Evolutionary conservation across 2,113 vertebrate genomes (phyloP), one percentile per base, ranked within the genome.

Genomic region (Tapirus terrestris): DNA sequence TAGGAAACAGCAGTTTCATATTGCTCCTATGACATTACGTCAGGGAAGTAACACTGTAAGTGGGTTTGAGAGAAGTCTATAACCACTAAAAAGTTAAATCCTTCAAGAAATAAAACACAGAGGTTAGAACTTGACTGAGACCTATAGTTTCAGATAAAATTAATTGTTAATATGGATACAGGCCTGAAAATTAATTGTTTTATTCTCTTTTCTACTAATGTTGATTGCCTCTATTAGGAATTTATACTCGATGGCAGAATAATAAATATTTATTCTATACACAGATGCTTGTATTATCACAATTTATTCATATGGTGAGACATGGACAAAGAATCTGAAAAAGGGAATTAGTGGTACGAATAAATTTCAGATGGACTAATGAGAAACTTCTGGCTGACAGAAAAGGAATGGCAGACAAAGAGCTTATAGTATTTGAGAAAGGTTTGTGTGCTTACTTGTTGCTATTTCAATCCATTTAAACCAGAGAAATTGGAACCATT

Each of bases 41-140:
- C 51, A 21, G 65, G 11, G 79, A 79, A 36, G 31, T 43, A 43
- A 36, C 4, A 21, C 0, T 33, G 11, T 8, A 18, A 31, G 33
- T 33, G 36, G 2, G 27, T 9, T 75, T 56, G 43, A 91, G 25
- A 88, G 31, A 72, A 51, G 51, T 45, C n/a, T 14, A 3, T 5
- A 75, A 61, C n/a, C 21, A 20, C n/a, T 53, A 60, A 65, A 58
- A 56, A 51, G 25, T 14, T 87, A 77, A 79, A 48, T 45, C 45
- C 23, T 76, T 81, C 75, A 81, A 76, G 29, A 82, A 94, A 39
- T 72, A 80, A 87, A 90, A 43, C 16, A n/a, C 20, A 58, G 56
- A 87, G 58, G 3, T 58, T 83, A 14, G n/a, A 67, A 27, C 5
- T 25, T 75, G 29, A 58, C 20, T 39, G 68, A 53, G 63, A 89